Conservation (phyloP, 2,888 invertebrate species). For the Drosophila subquinaria region DNA sequence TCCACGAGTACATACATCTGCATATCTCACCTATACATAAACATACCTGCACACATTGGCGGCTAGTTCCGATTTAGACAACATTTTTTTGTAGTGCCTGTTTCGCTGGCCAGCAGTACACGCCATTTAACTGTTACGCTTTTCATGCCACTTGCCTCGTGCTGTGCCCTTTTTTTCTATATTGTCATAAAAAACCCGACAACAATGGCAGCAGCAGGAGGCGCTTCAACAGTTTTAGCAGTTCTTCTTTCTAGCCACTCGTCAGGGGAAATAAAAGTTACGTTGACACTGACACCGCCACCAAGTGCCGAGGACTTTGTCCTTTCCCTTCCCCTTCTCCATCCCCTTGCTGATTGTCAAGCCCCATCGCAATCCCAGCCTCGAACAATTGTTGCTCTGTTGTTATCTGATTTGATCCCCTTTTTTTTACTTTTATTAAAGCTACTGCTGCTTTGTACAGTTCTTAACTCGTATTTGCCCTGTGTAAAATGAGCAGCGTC, state of each 20-base stretch:
- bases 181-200: constrained; percentile 68
- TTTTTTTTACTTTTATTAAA: constrained; percentile 19
- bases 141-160: constrained; percentile 57
- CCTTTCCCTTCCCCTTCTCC: constrained; percentile 2
- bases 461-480: constrained; percentile 16
- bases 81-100: constrained; percentile 44
- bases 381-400: constrained; percentile 31
- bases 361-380: constrained; percentile 49
- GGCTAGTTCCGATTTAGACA: constrained; percentile 72
- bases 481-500: constrained; percentile 50
- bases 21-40: constrained; percentile 54
- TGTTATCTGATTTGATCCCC: constrained; percentile 50
- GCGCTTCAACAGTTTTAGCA: constrained; percentile 16
- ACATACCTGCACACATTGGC: constrained; percentile 35
- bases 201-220: constrained; percentile 55
- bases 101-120: constrained; percentile 16
- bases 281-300: constrained; percentile 76
- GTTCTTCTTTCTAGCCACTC: constrained; percentile 45
- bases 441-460: constrained; percentile 12
- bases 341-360: background rate
- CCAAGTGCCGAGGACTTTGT: constrained; percentile 71
- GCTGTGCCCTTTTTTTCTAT: constrained; percentile 14
- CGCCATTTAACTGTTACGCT: constrained; percentile 67
- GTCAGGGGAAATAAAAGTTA: constrained; percentile 77
- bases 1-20: constrained; percentile 35